Percentiles rank a stretch among this genome's conserved stretches.
Evolutionary conservation across 2,113 vertebrate species (phyloP).

Genomic region (Dipodomys spectabilis): DNA sequence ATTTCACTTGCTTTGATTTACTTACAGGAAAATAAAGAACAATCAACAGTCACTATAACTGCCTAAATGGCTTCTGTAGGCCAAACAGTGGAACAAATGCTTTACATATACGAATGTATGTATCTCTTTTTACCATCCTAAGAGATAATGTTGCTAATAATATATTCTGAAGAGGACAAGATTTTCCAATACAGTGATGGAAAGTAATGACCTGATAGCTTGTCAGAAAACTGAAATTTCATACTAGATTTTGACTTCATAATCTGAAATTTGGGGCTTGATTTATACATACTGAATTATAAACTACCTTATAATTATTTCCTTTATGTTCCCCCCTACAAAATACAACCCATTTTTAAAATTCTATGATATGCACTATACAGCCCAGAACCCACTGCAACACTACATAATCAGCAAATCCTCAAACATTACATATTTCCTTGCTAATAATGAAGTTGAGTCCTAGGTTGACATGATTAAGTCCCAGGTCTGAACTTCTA

Average conservation of each 20-base stretch:
- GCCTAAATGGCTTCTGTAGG: neutral
- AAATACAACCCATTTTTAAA: conserved; percentile 35
- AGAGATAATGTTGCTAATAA: conserved; percentile 7
- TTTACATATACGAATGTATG: neutral
- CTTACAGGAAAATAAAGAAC: conserved; percentile 55
- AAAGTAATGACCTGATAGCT: neutral
- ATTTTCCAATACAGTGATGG: conserved; percentile 3
- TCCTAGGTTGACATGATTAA: neutral
- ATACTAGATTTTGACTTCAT: conserved; percentile 19
- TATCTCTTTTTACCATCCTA: neutral
- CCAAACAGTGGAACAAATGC: neutral
- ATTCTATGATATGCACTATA: neutral
- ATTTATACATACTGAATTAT: conserved; percentile 2
- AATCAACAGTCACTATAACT: neutral
- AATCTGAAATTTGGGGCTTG: conserved; percentile 13
- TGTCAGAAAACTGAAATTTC: neutral
- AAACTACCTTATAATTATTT: conserved; percentile 38
- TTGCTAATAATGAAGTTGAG: neutral
- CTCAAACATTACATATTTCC: neutral
- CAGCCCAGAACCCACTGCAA: neutral
- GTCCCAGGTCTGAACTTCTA: conserved; percentile 16
- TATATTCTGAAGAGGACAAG: neutral
- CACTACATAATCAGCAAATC: neutral
- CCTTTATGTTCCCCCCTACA: neutral
- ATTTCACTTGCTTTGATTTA: conserved; percentile 6